Base-by-base conservation (phyloP, 2,888 invertebrate species). In the Lasiommata megera region DNA sequence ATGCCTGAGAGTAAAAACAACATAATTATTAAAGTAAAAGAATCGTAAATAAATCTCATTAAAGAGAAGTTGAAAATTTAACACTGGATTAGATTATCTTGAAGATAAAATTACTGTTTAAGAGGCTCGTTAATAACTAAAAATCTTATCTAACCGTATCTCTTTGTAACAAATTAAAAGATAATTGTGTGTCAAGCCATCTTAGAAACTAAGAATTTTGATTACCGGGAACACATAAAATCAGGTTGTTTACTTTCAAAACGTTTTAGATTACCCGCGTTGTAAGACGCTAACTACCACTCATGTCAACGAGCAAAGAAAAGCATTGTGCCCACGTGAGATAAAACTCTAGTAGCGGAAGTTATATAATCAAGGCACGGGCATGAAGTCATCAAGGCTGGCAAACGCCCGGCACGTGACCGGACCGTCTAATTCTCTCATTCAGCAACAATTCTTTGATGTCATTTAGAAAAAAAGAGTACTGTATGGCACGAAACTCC, bases 311-410 rank as follows among this genome's bases (percentile, higher is more conserved):
- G 28, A 29, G 17, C 16, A 51, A 51, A 51, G 16, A 51, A 51
- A 11, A 51, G 51, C 51, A 17, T 41, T 17, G 41, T 17, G 16
- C 31, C 17, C 31, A 17, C 12, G 36, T 14, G 36, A 18, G 53
- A 36, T 36, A 23, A 34, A 53, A 53, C 31, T 53, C 31, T 43
- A 43, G 43, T 9, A 14, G 23, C 23, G 34, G 41, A 43, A 44
- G 53, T 53, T 53, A 53, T 51, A 65, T 67, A 69, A 67, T 67
- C 66, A 64, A 64, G 61, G 66, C 65, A 73, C 68, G 68, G 68
- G 72, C 73, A 78, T 77, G 71, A 75, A 81, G 77, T 76, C 73
- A 74, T 75, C 75, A 73, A 69, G 67, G 64, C 67, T 67, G 66
- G 70, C 70, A 70, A 72, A 75, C 77, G 75, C 68, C 60, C 61